A percentile compares a stretch with the other conserved stretches of the same genome.
phyloP scores from a whole-genome alignment of 2,113 vertebrate genomes.

The Chlorocebus sabaeus region DNA sequence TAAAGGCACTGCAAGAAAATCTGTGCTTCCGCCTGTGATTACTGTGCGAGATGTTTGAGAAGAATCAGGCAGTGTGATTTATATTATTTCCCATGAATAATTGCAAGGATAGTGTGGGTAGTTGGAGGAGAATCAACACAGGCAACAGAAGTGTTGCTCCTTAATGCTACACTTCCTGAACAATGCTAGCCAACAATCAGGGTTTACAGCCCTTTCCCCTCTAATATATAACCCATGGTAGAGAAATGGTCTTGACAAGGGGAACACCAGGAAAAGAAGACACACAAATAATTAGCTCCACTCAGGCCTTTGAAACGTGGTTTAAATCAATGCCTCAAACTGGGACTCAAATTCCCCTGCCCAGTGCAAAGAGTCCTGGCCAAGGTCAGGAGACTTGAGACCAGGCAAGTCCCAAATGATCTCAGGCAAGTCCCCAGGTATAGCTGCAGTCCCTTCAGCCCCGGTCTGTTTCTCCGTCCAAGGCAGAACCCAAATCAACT shows the following conservation, averaged over 20 bases:
- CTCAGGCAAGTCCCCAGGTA: neutral
- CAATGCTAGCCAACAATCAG: neutral
- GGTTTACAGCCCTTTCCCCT: neutral
- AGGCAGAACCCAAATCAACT: neutral
- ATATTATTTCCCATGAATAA: constrained; percentile 76
- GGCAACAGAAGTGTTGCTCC: neutral
- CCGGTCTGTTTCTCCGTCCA: neutral
- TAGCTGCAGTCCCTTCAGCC: neutral
- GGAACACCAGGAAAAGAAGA: neutral
- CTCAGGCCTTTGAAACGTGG: neutral
- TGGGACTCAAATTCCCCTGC: neutral
- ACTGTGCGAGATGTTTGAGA: constrained; percentile 73
- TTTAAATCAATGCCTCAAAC: neutral
- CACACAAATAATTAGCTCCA: neutral
- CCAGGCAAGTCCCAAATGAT: neutral
- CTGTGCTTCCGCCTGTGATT: constrained; percentile 76
- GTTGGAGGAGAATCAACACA: constrained; percentile 50
- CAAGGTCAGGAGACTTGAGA: neutral
- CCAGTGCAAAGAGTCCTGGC: neutral
- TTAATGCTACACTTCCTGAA: constrained; percentile 52
- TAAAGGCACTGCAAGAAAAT: constrained; percentile 75
- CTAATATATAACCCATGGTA: no score
- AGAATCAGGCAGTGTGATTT: constrained; percentile 73
- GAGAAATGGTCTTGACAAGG: neutral
- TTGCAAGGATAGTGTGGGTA: constrained; percentile 46